A percentile compares a stretch with the other conserved stretches of the same genome.
Conservation (phyloP, 2,888 invertebrate species). For the Crossocerus cetratus region DNA sequence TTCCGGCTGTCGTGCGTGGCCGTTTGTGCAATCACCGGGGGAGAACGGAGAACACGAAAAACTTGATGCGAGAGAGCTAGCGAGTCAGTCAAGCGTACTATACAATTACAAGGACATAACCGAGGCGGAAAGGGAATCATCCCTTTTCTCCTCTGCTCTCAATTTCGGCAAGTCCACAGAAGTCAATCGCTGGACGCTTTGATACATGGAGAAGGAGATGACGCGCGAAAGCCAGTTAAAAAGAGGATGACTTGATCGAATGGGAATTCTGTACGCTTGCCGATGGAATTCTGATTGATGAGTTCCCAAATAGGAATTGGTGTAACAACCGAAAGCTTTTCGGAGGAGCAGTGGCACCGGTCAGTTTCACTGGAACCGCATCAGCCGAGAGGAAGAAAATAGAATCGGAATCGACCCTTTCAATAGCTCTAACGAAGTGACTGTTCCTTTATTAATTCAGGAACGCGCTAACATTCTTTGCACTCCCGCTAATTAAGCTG, state of each 20-base stretch:
- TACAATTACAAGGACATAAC: not conserved
- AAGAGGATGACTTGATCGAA: not conserved
- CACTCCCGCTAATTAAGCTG: no score
- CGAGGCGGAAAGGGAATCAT: not conserved
- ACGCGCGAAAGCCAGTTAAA: not conserved
- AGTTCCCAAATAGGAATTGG: not conserved
- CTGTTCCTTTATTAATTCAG: no score
- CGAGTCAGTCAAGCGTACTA: no score
- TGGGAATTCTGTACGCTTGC: not conserved
- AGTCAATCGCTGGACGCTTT: not conserved
- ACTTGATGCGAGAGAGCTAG: no score
- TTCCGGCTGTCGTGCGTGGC: no score
- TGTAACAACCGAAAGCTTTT: not conserved
- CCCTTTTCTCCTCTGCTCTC: not conserved
- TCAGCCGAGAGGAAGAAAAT: no score
- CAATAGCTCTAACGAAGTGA: no score
- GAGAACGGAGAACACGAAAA: no score
- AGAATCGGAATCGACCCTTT: no score
- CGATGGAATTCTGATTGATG: constrained; percentile 1
- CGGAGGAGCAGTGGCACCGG: not conserved
- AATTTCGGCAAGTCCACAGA: not conserved
- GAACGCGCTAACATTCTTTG: no score
- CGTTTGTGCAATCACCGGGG: no score
- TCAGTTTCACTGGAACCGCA: no score
- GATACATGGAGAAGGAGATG: not conserved